Conservation (phyloP, 2,113 vertebrate genomes). For the Bos javanicus region DNA sequence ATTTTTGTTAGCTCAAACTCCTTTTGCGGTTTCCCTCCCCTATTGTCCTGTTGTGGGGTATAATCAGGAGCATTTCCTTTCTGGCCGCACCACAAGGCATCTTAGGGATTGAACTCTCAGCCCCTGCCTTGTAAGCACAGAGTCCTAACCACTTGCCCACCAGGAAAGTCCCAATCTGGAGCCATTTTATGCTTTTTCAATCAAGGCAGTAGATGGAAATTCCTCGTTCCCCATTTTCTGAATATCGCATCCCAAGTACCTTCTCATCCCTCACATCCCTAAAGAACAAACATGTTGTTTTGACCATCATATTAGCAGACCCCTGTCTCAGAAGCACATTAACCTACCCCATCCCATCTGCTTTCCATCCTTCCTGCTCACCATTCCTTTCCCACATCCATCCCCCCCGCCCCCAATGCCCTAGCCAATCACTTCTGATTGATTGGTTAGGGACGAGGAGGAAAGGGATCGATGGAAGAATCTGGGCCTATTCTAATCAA, state of each 20-base stretch:
- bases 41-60: background rate
- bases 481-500: slow-evolving; percentile 51
- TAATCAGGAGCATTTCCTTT: background rate
- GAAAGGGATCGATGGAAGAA: slow-evolving; percentile 36
- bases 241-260: background rate
- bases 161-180: background rate
- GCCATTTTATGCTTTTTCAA: background rate
- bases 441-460: slow-evolving; percentile 43
- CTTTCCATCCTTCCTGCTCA: background rate
- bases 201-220: background rate
- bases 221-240: background rate
- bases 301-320: background rate
- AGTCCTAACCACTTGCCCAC: background rate
- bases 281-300: background rate
- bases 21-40: background rate
- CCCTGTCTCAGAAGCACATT: background rate
- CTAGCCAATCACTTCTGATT: slow-evolving; percentile 52
- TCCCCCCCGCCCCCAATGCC: background rate
- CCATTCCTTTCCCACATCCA: background rate
- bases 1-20: background rate
- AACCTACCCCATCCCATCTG: background rate
- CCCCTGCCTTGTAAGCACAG: background rate
- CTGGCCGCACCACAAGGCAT: background rate
- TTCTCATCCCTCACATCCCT: background rate
- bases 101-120: background rate